Evolutionary conservation across 2,797 vertebrate genomes (phyloP), one percentile per base, ranked within the genome.

Genomic region (Petrocephalus sullivani): DNA sequence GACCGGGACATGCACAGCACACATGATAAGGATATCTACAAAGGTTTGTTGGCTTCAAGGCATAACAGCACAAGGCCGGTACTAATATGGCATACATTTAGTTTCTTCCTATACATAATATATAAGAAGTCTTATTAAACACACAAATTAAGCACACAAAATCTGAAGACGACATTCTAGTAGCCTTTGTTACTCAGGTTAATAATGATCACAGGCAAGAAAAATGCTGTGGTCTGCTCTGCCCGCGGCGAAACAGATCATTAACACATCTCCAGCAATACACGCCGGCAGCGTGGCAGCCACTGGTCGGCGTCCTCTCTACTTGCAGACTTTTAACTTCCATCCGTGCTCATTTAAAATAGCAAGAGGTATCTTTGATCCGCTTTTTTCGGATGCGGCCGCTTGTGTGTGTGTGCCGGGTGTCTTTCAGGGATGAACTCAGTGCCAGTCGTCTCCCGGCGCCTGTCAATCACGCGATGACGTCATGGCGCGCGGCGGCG

Each of bases 391-490:
- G 37, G 37, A 78, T 78, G 37, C 90, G 91, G 91, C 90, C 88
- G 64, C 53, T 57, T 51, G 28, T 51, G 54, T 37, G 88, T n/a
- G 88, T 21, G 75, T 51, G 23, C 6, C 19, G 51, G 12, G 51
- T 78, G 87, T 54, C 9, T 81, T 53, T 87, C 57, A 28, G 53
- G 61, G 90, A 90, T 91, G 92, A 93, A 90, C 92, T 92, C 90
- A 91, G 93, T 90, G 90, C 93, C 93, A 89, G 92, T 89, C 91
- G 87, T 58, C 89, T 93, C 93, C 92, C 88, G 53, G 89, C 88
- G 89, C 90, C 89, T 94, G 95, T 93, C 94, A 94, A 92, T 95
- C 93, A 94, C 75, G 0, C 0, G 28, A 81, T 95, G 93, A 94
- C 94, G 95, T 95, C 94, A 95, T 89, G 2, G 28, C 37, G 49